phyloP scores from a whole-genome alignment of 1,140 invertebrate species.

The Diorhabda carinulata region DNA sequence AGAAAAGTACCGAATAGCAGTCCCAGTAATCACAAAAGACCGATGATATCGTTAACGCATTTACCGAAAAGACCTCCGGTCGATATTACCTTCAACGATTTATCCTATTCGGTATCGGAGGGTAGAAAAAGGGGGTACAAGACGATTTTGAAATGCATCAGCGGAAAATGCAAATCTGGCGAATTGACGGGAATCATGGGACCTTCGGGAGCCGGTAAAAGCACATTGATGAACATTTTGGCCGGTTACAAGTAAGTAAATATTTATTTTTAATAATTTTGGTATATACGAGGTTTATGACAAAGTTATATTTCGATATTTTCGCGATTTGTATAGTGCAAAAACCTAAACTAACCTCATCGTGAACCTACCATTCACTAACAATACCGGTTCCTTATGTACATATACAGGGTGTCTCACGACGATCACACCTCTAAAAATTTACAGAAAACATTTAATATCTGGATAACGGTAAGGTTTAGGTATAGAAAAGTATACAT shows the following conservation, averaged over 20 bases:
- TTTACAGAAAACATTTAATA: too few relatives aligned
- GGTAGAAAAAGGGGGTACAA: constrained; percentile 50
- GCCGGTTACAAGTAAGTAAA: constrained; percentile 80
- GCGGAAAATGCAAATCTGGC: constrained; percentile 76
- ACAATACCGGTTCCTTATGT: too few relatives aligned
- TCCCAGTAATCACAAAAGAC: constrained; percentile 51
- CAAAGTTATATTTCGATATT: too few relatives aligned
- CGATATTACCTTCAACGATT: constrained; percentile 50
- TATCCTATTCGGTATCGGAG: constrained; percentile 32
- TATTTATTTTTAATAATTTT: not conserved
- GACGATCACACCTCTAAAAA: too few relatives aligned
- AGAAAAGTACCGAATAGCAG: constrained; percentile 66
- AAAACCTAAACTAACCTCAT: too few relatives aligned
- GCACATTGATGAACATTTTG: constrained; percentile 79
- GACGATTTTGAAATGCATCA: constrained; percentile 80
- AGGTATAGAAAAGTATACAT: too few relatives aligned
- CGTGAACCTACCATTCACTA: too few relatives aligned
- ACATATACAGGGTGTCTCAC: too few relatives aligned
- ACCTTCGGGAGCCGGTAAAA: constrained; percentile 87
- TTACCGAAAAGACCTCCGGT: constrained; percentile 81
- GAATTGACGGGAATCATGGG: constrained; percentile 93
- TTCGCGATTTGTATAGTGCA: too few relatives aligned
- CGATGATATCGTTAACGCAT: constrained; percentile 63
- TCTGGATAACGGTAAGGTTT: too few relatives aligned
- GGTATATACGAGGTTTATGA: too few relatives aligned